Evolutionary conservation across 2,797 vertebrate genomes (phyloP).

Genomic region (Poeciliopsis paucimaculata): DNA sequence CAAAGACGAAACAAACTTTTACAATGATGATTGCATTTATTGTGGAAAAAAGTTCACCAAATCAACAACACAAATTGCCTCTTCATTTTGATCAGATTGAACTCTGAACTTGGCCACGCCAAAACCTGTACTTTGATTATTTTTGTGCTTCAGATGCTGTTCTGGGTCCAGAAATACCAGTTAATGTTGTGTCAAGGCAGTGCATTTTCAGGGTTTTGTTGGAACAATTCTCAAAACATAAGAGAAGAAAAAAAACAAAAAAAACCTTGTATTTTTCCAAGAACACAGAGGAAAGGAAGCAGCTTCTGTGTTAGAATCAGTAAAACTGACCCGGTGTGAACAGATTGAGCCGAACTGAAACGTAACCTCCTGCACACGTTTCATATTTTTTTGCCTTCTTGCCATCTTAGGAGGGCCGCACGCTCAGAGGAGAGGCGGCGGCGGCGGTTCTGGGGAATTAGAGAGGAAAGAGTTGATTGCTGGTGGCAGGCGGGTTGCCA

Average conservation of each 20-base stretch:
- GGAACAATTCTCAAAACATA: neutral
- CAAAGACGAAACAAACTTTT: neutral
- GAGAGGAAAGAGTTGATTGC: slow-evolving; percentile 58
- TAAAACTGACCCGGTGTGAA: slow-evolving; percentile 16
- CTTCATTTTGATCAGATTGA: neutral
- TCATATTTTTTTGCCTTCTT: slow-evolving; percentile 32
- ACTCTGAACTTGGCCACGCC: neutral
- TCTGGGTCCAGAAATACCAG: neutral
- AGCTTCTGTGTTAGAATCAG: slow-evolving; percentile 2
- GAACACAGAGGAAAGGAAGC: slow-evolving; percentile 8
- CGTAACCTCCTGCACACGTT: slow-evolving; percentile 35
- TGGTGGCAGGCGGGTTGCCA: slow-evolving; percentile 77
- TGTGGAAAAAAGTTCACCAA: neutral
- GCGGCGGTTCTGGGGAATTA: slow-evolving; percentile 18
- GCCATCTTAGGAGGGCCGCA: slow-evolving; percentile 53
- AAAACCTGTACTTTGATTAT: too few species aligned
- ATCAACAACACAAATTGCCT: neutral
- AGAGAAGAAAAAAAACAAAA: neutral
- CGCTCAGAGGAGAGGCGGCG: slow-evolving; percentile 32
- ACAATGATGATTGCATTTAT: too few species aligned
- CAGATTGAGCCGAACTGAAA: slow-evolving; percentile 14
- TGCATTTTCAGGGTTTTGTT: neutral
- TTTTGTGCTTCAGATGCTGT: neutral
- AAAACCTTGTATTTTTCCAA: neutral
- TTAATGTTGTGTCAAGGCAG: neutral